These are phyloP conservation scores for Remorina albescens DNA, from an alignment of 2,797 vertebrate species.

Conservation along the genomic window DNA sequence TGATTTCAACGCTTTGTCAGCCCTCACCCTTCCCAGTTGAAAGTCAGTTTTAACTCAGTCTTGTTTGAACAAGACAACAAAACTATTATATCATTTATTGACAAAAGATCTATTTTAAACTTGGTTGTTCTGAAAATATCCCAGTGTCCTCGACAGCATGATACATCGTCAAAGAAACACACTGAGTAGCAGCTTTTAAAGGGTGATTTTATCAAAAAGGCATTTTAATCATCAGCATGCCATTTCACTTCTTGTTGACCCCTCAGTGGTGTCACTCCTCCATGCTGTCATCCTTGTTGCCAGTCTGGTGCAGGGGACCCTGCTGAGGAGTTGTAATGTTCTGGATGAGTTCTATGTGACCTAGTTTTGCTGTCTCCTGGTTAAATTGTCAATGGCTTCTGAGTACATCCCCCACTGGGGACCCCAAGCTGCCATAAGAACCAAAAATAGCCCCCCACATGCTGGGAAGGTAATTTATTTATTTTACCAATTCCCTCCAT, in stretches of 20 bases:
- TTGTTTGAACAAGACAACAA: background rate
- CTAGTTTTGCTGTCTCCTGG: conserved; percentile 78
- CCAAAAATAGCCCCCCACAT: conserved; percentile 79
- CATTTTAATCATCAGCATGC: background rate
- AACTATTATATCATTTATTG: background rate
- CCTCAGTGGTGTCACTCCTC: conserved; percentile 34
- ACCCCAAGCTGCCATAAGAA: conserved; percentile 67
- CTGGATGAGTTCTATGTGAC: conserved; percentile 74
- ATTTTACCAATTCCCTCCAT: conserved; percentile 60
- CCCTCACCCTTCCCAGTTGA: too few species aligned
- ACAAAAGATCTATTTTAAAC: conserved; percentile 25
- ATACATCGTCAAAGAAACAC: conserved; percentile 28
- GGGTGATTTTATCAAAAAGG: background rate
- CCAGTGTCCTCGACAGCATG: conserved; percentile 1
- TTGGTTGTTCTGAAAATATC: conserved; percentile 38
- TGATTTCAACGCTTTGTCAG: background rate
- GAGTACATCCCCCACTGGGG: conserved; percentile 80
- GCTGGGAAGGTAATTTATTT: conserved; percentile 74
- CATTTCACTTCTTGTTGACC: conserved; percentile 4
- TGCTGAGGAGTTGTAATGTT: conserved; percentile 34
- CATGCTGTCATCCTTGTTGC: conserved; percentile 25
- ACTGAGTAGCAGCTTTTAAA: conserved; percentile 4
- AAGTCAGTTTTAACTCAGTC: background rate
- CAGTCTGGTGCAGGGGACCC: conserved; percentile 44
- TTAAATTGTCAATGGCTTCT: conserved; percentile 86